Evolutionary conservation across 2,113 vertebrate species (phyloP).

Genomic region (Stomatorhinus ivindoensis): DNA sequence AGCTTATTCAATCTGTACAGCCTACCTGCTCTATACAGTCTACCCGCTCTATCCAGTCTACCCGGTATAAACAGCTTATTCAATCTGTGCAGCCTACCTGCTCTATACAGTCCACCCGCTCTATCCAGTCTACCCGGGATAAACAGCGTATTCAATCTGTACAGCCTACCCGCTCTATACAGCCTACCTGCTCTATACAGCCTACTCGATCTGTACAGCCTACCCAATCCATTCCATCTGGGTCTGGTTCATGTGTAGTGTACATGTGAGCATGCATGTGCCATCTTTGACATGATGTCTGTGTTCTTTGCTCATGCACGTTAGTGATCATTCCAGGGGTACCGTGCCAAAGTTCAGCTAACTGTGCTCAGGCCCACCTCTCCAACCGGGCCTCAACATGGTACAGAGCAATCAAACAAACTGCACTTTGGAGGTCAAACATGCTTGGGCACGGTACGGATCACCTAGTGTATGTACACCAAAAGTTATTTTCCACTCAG

Average conservation of each 20-base stretch:
- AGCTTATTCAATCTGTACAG: no score
- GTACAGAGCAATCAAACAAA: background rate
- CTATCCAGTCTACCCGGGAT: no score
- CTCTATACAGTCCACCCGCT: no score
- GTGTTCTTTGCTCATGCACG: background rate
- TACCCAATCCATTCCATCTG: background rate
- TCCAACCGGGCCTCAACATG: background rate
- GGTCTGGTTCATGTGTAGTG: background rate
- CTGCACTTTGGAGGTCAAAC: background rate
- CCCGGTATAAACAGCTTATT: no score
- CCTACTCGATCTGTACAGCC: no score
- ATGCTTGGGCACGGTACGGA: background rate
- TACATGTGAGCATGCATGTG: background rate
- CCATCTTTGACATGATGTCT: background rate
- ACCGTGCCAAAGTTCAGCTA: background rate
- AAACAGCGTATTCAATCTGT: no score
- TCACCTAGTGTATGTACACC: background rate
- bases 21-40: no score
- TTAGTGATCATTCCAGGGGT: background rate
- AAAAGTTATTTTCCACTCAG: background rate
- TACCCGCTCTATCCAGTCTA: no score
- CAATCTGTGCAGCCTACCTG: no score
- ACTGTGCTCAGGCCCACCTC: background rate
- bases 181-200: no score
- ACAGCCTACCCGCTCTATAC: no score